These are phyloP conservation scores for Tetramorium parvispinum DNA, from an alignment of 1,140 invertebrate species.

Conservation along the genomic window DNA sequence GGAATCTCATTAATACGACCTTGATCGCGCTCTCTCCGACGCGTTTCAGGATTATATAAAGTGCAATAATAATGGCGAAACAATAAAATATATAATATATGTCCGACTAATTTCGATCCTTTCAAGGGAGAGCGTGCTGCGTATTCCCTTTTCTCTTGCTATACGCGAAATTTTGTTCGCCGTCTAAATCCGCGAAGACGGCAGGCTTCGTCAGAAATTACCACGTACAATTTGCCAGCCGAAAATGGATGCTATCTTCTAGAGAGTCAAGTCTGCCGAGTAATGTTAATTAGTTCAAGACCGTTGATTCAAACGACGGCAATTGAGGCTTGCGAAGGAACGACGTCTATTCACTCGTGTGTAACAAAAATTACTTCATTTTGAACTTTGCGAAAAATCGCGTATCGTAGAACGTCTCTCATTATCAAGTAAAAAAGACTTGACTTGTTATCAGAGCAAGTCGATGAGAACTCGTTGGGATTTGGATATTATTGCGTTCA, in stretches of 20 bases:
- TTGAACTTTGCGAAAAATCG: neutral
- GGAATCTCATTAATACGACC: constrained; percentile 42
- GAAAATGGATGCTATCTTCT: constrained; percentile 1
- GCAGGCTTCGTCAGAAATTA: neutral
- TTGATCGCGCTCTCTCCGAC: neutral
- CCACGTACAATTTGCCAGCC: neutral
- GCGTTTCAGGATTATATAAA: constrained; percentile 23
- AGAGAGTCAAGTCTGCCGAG: neutral
- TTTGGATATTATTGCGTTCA: constrained; percentile 18
- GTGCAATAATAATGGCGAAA: neutral
- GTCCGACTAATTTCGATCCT: neutral
- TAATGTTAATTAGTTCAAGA: constrained; percentile 39
- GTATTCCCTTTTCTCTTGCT: too few relatives aligned
- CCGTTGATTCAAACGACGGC: neutral
- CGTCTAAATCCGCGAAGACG: neutral
- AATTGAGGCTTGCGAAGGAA: neutral
- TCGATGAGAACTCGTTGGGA: neutral
- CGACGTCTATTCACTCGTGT: neutral
- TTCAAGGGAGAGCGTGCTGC: neutral
- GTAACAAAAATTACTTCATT: neutral
- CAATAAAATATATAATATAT: neutral
- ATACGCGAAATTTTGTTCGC: neutral
- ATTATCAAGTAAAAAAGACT: neutral
- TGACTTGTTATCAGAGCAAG: neutral
- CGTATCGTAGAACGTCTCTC: neutral